These are phyloP conservation scores for Himantopus leucocephalus DNA, from an alignment of 2,113 vertebrate genomes.

Conservation along the genomic window DNA sequence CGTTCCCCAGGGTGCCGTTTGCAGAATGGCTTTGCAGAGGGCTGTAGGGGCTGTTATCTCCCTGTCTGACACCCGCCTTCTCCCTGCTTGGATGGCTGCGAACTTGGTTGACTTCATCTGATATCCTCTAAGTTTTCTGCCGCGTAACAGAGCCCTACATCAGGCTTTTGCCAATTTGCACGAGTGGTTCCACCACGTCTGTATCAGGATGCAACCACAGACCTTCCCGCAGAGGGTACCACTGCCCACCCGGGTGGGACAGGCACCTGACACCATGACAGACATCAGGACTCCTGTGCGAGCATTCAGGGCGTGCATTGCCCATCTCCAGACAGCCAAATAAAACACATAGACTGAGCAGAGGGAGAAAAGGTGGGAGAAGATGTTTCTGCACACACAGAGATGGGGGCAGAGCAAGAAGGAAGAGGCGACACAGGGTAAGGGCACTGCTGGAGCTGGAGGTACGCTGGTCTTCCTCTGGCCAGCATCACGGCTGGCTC, in stretches of 20 bases:
- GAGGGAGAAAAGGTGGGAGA: background rate
- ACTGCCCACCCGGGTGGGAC: background rate
- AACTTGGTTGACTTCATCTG: background rate
- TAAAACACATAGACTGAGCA: background rate
- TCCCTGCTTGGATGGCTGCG: background rate
- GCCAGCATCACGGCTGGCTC: background rate
- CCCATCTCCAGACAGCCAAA: background rate
- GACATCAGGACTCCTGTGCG: rapidly evolving
- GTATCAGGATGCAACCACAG: background rate
- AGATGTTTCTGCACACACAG: background rate
- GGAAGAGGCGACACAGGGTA: background rate
- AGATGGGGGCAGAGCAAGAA: background rate
- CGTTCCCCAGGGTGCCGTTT: background rate
- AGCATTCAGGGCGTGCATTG: rapidly evolving
- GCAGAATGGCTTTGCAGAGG: background rate
- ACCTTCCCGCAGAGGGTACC: background rate
- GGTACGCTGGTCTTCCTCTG: rapidly evolving
- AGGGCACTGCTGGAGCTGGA: background rate
- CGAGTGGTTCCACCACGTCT: rapidly evolving
- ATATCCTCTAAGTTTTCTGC: background rate
- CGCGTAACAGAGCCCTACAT: background rate
- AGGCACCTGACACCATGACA: background rate
- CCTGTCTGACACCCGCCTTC: background rate
- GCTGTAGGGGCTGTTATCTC: background rate
- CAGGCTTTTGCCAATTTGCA: background rate